Base-by-base conservation (phyloP, 2,888 invertebrate genomes). In the Hedychridium roseum region DNA sequence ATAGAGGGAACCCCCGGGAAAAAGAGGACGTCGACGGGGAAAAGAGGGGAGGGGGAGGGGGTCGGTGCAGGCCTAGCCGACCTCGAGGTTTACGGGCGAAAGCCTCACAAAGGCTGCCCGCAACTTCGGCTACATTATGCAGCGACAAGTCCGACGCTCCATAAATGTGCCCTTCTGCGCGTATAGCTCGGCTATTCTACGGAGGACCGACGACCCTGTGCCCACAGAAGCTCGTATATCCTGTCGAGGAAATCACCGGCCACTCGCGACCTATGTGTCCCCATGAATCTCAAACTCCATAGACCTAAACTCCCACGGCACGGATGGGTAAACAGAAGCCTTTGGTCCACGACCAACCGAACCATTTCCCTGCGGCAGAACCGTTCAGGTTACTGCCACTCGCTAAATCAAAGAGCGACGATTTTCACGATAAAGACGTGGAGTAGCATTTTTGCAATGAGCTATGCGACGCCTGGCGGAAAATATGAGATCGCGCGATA, bases 91-190 rank as follows among this genome's bases (percentile, higher is more conserved):
- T 35, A 43, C 61, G 55, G 35, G 23, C 47, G 45, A 59, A 49
- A 50, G 53, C 35, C 37, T 43, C 43, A 54, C 48, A 61, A 60
- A 57, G 57, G 57, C 36, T 40, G 34, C 32, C 59, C 60, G 11
- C 63, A 43, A 58, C 54, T 63, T 66, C 46, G 43, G 51, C 45
- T 52, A 44, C 55, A 62, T 64, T 64, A 64, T 66, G 60, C 62
- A 60, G 40, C 45, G 50, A 43, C 41, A 31, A n/a, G 15, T 3
- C 31, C 14, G 3, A 16, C 9, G 6, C 18, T 14, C 20, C 18
- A n/a, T 11, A 11, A 12, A 23, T 23, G 23, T 23, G 23, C 23
- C 5, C 23, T 6, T 23, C 23, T 23, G 23, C 9, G 9, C 23
- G 9, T 5, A 5, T 23, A 23, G 23, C 23, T 5, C 23, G n/a